Percentiles rank a stretch among this genome's conserved stretches.
Conservation (phyloP, 2,113 vertebrate species). For the Poecilia latipinna region DNA sequence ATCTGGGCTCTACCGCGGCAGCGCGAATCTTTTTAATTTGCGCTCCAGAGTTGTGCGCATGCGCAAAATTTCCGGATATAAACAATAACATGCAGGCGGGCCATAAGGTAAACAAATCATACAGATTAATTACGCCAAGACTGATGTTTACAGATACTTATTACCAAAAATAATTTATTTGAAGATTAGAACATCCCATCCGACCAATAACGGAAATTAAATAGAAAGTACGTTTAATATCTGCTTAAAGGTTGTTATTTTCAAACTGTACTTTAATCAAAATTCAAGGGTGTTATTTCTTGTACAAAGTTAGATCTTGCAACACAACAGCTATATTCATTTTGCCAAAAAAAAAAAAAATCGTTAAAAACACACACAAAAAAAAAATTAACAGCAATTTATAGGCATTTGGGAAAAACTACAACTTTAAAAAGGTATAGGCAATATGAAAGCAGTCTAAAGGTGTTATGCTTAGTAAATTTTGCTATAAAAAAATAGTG, state of each 20-base stretch:
- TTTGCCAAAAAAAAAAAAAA: too few relatives aligned
- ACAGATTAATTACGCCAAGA: too few relatives aligned
- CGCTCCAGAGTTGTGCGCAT: too few relatives aligned
- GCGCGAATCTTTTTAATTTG: too few relatives aligned
- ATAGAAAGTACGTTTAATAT: neutral
- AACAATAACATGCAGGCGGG: too few relatives aligned
- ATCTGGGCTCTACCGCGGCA: too few relatives aligned
- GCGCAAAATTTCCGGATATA: too few relatives aligned
- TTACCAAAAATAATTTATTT: neutral
- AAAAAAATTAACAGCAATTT: neutral
- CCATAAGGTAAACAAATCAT: too few relatives aligned
- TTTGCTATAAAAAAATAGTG: neutral
- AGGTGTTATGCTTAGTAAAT: neutral
- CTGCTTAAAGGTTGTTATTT: neutral
- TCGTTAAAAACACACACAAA: neutral
- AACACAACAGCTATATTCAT: neutral
- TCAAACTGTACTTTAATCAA: neutral
- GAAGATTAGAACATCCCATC: neutral
- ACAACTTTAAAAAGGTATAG: neutral
- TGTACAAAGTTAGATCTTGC: neutral
- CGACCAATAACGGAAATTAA: neutral
- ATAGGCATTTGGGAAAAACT: neutral
- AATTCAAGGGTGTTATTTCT: neutral
- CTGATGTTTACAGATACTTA: too few relatives aligned
- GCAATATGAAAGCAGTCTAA: neutral